Percentiles rank a stretch among this genome's conserved stretches.
phyloP scores from a whole-genome alignment of 2,797 vertebrate genomes.

The Mergus octosetaceus region DNA sequence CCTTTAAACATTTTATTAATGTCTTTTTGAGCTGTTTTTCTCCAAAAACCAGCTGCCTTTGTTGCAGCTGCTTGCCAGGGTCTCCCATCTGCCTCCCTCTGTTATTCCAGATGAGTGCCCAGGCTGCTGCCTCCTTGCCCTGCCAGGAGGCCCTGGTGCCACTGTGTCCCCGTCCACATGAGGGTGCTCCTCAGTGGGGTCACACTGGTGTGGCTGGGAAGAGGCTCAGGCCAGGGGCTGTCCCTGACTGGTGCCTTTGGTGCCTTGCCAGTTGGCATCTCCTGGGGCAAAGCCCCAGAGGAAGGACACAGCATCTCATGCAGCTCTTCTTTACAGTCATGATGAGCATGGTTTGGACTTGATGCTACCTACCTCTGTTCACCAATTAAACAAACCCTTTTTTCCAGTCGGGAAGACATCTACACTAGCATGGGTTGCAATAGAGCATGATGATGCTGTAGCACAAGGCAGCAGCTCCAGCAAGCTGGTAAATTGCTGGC shows the following conservation, averaged over 20 bases:
- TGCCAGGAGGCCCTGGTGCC: background rate
- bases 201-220: background rate
- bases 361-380: background rate
- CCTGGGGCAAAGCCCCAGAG: background rate
- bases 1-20: background rate
- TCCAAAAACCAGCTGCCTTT: background rate
- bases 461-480: background rate
- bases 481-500: background rate
- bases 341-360: background rate
- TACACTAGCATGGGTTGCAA: background rate
- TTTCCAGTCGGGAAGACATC: background rate
- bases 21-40: background rate
- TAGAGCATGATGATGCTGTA: background rate
- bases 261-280: background rate
- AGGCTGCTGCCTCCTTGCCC: background rate
- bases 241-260: too few relatives aligned
- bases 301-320: background rate
- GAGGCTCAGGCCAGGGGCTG: too few relatives aligned
- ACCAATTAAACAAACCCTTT: background rate
- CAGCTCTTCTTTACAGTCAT: background rate
- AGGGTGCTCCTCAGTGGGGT: too few relatives aligned
- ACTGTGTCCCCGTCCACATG: background rate
- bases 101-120: background rate
- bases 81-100: background rate
- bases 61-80: background rate